Conservation (phyloP, 2,888 invertebrate species). For the Agriopis marginaria region DNA sequence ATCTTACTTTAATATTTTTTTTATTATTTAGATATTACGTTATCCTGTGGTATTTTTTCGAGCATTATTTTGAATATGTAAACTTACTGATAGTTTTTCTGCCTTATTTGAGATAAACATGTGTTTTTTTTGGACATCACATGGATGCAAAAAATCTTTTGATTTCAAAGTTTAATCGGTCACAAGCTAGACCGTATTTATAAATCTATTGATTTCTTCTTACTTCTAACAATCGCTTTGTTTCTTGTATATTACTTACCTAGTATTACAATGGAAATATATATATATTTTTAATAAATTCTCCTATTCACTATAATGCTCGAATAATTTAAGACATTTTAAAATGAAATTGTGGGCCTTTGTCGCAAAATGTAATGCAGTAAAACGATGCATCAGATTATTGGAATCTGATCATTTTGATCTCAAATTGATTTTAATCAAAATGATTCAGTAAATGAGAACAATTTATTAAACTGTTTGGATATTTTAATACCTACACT, state of each 20-base stretch:
- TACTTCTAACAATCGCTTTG: too few species aligned
- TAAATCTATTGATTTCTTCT: too few species aligned
- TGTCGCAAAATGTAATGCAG: conserved; percentile 10
- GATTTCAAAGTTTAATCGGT: too few species aligned
- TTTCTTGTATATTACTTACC: too few species aligned
- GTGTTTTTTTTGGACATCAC: not conserved
- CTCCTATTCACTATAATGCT: conserved; percentile 40
- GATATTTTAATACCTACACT: too few species aligned
- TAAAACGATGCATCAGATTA: not conserved
- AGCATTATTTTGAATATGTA: conserved; percentile 58
- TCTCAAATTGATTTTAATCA: conserved; percentile 12
- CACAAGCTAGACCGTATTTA: too few species aligned
- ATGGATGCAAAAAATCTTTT: too few species aligned
- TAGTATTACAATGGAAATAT: not conserved
- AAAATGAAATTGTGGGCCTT: conserved; percentile 25
- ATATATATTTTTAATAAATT: conserved; percentile 3
- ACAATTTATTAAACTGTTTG: too few species aligned
- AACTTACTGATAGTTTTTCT: conserved; percentile 30
- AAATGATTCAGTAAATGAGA: not conserved
- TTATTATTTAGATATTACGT: conserved; percentile 56
- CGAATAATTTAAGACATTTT: conserved; percentile 22
- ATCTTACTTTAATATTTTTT: conserved; percentile 57
- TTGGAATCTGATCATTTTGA: not conserved
- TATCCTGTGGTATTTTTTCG: conserved; percentile 51
- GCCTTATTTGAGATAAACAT: not conserved